Conservation (phyloP, 2,888 invertebrate genomes). For the Thereva nobilitata region DNA sequence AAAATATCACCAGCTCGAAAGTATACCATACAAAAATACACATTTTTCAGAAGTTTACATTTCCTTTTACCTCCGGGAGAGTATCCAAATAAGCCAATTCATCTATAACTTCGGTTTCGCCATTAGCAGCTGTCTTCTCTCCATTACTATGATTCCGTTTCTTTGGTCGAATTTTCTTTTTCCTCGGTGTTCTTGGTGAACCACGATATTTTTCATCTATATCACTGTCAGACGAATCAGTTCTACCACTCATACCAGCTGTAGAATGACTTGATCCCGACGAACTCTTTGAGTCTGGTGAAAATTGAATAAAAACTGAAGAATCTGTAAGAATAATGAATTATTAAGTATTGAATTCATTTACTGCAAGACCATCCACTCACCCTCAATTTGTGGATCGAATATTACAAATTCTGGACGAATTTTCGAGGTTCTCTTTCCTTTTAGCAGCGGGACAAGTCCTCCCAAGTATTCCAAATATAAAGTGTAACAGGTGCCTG, state of each 20-base stretch:
- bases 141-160: slow-evolving; percentile 50
- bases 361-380: slow-evolving; percentile 23
- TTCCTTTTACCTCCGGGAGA: slow-evolving; percentile 68
- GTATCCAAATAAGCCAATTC: slow-evolving; percentile 83
- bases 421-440: slow-evolving; percentile 93
- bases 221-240: slow-evolving; percentile 70
- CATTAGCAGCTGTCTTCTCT: slow-evolving; percentile 49
- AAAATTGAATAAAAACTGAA: slow-evolving; percentile 51
- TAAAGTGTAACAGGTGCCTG: slow-evolving; percentile 80
- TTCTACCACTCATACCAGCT: slow-evolving; percentile 60
- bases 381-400: slow-evolving; percentile 84
- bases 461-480: slow-evolving; percentile 97
- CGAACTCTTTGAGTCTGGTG: slow-evolving; percentile 60
- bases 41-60: background rate
- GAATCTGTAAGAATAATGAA: slow-evolving; percentile 47
- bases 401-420: slow-evolving; percentile 98
- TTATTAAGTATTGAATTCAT: slow-evolving; percentile 1
- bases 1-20: too few relatives aligned
- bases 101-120: slow-evolving; percentile 61
- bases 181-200: slow-evolving; percentile 79
- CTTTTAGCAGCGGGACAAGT: slow-evolving; percentile 92
- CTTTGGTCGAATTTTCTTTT: slow-evolving; percentile 65
- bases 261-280: slow-evolving; percentile 61
- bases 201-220: slow-evolving; percentile 67
- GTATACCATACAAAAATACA: too few relatives aligned